phyloP scores from a whole-genome alignment of 2,888 invertebrate species.

The Frankliniella intonsa region DNA sequence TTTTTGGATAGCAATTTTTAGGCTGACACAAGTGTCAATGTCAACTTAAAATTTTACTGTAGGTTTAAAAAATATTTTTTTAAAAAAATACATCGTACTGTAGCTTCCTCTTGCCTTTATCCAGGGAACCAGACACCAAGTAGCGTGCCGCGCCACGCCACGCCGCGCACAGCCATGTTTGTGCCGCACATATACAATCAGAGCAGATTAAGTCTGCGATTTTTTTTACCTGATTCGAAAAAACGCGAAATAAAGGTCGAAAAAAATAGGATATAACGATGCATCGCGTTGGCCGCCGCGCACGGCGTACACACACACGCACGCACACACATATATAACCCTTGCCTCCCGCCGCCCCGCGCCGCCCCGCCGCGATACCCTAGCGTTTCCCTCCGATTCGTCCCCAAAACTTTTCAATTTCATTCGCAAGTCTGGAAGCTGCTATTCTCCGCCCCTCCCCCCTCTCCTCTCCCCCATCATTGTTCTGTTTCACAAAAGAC shows the following conservation, averaged over 20 bases:
- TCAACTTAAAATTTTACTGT: too few species aligned
- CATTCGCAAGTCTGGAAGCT: constrained; percentile 19
- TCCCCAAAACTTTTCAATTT: constrained; percentile 27
- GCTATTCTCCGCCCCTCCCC: not conserved
- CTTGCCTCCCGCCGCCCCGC: not conserved
- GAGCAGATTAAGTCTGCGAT: too few species aligned
- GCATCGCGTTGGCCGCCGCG: not conserved
- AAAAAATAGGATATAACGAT: not conserved
- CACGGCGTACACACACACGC: not conserved
- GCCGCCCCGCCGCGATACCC: not conserved
- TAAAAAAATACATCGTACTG: too few species aligned
- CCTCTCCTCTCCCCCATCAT: not conserved
- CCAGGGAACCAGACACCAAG: too few species aligned
- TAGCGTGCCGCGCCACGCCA: too few species aligned
- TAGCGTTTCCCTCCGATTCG: constrained; percentile 13
- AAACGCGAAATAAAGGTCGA: not conserved
- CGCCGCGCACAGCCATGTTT: too few species aligned
- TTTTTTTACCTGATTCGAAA: not conserved
- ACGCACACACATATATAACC: not conserved
- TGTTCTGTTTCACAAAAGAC: constrained; percentile 21
- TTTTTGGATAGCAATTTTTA: too few species aligned
- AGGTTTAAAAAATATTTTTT: too few species aligned
- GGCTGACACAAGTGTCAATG: too few species aligned
- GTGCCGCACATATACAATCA: too few species aligned
- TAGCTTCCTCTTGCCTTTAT: too few species aligned